phyloP scores from a whole-genome alignment of 92 coral and sea anemone genomes.

The Muricea muricata region DNA sequence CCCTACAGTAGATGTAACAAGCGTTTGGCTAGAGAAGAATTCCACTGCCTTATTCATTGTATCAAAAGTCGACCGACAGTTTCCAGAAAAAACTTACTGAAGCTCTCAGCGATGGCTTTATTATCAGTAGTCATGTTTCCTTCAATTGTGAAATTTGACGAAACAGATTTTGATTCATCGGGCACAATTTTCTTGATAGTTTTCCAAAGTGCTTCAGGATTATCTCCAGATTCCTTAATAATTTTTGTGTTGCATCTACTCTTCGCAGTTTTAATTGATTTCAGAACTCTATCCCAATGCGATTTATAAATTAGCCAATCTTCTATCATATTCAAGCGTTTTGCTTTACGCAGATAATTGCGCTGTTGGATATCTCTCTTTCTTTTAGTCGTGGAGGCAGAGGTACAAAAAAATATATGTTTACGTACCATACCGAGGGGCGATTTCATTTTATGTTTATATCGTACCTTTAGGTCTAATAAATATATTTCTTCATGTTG shows the following conservation, averaged over 20 bases:
- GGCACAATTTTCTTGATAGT: conserved; percentile 42
- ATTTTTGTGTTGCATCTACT: conserved; percentile 46
- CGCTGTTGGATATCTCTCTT: no score
- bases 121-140: conserved; percentile 4
- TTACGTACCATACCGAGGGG: no score
- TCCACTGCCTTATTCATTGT: no score
- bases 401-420: no score
- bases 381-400: no score
- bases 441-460: no score
- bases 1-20: no score
- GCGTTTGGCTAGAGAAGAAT: no score
- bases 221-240: conserved; percentile 30
- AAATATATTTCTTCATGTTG: no score
- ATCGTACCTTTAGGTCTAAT: no score
- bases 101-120: conserved; percentile 9
- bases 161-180: background rate
- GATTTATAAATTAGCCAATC: conserved; percentile 48
- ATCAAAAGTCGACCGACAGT: conserved; percentile 17
- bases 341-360: no score
- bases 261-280: conserved; percentile 45
- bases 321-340: conserved; percentile 1
- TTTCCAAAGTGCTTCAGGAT: conserved; percentile 42
- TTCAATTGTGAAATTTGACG: background rate
- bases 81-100: conserved; percentile 6
- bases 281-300: conserved; percentile 45